Evolutionary conservation across 2,797 vertebrate species (phyloP), one percentile per base, ranked within the genome.

Genomic region (Heliangelus exortis): DNA sequence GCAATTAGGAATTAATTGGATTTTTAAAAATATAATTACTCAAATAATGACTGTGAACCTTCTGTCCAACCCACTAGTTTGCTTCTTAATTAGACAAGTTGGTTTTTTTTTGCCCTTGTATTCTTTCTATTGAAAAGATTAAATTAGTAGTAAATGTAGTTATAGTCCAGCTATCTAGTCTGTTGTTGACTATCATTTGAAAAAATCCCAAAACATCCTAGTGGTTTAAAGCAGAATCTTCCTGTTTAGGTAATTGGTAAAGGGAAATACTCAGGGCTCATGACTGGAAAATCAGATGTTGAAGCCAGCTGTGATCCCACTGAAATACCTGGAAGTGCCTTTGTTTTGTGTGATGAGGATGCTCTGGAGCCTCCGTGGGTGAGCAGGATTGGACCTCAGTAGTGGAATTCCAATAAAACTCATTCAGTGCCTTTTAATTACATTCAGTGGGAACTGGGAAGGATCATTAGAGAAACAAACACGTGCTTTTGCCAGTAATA

Each of bases 391-490:
- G 89, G 68, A 75, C 79, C 75, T 87, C 5, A 2, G 33, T 95
- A 95, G 92, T 75, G 90, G 90, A 84, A 95, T 96, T 91, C 72
- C 87, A 77, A 89, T 96, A 85, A 90, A 92, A 90, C 57, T 75
- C 92, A 66, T 31, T 93, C 61, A 75, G 41, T 92, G 86, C 66
- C 68, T 94, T 94, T 94, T 90, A 90, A 93, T 96, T 87, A 74
- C 84, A 87, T 95, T 94, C 95, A 94, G 90, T 91, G 78, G 68
- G 65, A 92, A n/a, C 81, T 93, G 81, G 75, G 72, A 90, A 91
- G 78, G 78, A 92, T 92, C 72, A 68, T 94, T 92, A 93, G 86
- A 68, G 66, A 94, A 53, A 57, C 90, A 96, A 95, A 96, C 72
- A 89, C 29, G 54, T 89, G 81, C 67, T 93, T 95, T 96, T 93